Percentiles rank a stretch among this genome's conserved stretches.
These are phyloP conservation scores for Macroramphosus scolopax DNA, from an alignment of 2,797 vertebrate genomes.

Conservation along the genomic window DNA sequence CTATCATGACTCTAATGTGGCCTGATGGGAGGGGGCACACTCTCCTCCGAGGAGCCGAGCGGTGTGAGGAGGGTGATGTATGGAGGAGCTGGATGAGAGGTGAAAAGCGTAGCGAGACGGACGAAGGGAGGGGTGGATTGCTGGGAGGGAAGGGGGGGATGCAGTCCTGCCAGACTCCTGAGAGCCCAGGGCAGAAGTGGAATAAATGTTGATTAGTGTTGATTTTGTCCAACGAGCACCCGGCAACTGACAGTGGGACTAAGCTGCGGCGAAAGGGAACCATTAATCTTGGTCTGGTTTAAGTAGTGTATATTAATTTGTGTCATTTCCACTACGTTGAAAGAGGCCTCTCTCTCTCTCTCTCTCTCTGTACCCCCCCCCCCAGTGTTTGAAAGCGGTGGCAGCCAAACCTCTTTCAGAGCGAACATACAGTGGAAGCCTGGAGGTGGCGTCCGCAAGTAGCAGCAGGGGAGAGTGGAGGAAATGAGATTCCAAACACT, in stretches of 20 bases:
- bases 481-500: slow-evolving; percentile 90
- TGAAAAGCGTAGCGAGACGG: slow-evolving; percentile 91
- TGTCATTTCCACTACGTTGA: slow-evolving; percentile 99
- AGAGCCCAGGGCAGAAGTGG: slow-evolving; percentile 97
- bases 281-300: slow-evolving; percentile 99
- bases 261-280: slow-evolving; percentile 95
- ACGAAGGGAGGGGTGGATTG: slow-evolving; percentile 73
- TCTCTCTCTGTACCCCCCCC: slow-evolving; percentile 23
- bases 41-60: slow-evolving; percentile 77
- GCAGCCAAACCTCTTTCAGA: slow-evolving; percentile 70
- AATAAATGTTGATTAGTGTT: slow-evolving; percentile 99
- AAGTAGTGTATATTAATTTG: slow-evolving; percentile 99
- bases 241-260: slow-evolving; percentile 96
- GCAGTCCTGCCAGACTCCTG: slow-evolving; percentile 82
- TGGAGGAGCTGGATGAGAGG: slow-evolving; percentile 90
- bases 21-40: slow-evolving; percentile 82
- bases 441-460: slow-evolving; percentile 79
- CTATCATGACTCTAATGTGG: slow-evolving; percentile 94
- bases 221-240: slow-evolving; percentile 96
- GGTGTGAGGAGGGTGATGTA: slow-evolving; percentile 89
- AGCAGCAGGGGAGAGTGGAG: slow-evolving; percentile 86
- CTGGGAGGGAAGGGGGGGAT: slow-evolving; percentile 60
- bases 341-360: slow-evolving; percentile 81
- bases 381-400: slow-evolving; percentile 75
- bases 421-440: slow-evolving; percentile 66